phyloP scores from a whole-genome alignment of 1,140 invertebrate genomes.

The Zaprionus gabonicus region DNA sequence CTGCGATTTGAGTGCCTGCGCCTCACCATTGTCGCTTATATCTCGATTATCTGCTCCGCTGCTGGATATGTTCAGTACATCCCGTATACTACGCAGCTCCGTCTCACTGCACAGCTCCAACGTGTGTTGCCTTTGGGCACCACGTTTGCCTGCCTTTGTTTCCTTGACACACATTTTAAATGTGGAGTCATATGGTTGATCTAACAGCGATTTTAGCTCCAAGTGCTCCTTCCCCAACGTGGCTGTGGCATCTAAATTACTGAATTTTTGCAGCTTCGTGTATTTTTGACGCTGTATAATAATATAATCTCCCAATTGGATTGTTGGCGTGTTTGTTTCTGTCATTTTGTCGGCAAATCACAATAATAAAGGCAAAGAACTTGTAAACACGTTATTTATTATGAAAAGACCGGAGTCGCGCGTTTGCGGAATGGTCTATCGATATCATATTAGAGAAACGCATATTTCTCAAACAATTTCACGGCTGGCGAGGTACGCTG shows the following conservation, averaged over 20 bases:
- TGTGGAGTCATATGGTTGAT: conserved; percentile 90
- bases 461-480: too few relatives aligned
- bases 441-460: neutral
- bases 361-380: conserved; percentile 10
- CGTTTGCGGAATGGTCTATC: neutral
- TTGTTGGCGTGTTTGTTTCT: conserved; percentile 24
- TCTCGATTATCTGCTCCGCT: conserved; percentile 93
- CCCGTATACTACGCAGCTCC: conserved; percentile 84
- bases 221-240: conserved; percentile 90
- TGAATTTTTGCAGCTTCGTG: conserved; percentile 90
- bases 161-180: conserved; percentile 91
- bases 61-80: conserved; percentile 86
- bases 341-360: conserved; percentile 32
- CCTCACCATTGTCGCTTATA: conserved; percentile 92
- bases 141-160: conserved; percentile 58
- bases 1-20: conserved; percentile 92
- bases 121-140: conserved; percentile 86
- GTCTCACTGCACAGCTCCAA: conserved; percentile 86
- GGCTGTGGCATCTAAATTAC: conserved; percentile 86
- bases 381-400: conserved; percentile 47
- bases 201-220: conserved; percentile 89
- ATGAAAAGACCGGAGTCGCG: conserved; percentile 13
- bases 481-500: too few relatives aligned
- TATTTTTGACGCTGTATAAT: conserved; percentile 91
- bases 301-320: conserved; percentile 89